phyloP scores from a whole-genome alignment of 2,888 invertebrate genomes.

The Heliconius erato region DNA sequence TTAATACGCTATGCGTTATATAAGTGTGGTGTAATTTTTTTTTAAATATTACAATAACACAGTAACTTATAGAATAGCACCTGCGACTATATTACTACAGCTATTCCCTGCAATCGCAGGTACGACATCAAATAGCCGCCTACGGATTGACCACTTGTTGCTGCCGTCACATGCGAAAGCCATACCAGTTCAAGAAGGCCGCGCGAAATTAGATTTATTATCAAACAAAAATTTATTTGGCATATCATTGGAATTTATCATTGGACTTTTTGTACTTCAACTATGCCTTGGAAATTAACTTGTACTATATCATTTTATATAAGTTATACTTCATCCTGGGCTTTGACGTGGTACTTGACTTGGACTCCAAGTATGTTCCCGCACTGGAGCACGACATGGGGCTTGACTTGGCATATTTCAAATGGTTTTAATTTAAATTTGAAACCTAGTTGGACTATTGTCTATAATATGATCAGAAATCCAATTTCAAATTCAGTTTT shows the following conservation, averaged over 20 bases:
- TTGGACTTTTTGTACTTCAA: not conserved
- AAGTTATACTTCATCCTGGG: not conserved
- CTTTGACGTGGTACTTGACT: not conserved
- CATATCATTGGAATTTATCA: not conserved
- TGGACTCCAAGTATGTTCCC: slow-evolving; percentile 5
- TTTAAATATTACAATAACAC: not conserved
- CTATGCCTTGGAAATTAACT: slow-evolving; percentile 4
- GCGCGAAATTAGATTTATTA: not conserved
- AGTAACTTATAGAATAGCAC: not conserved
- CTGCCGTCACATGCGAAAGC: slow-evolving; percentile 13
- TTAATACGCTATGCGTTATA: not conserved
- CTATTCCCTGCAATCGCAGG: slow-evolving; percentile 10
- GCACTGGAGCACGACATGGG: not conserved
- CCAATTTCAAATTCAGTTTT: not conserved
- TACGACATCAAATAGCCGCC: not conserved
- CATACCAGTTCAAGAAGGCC: not conserved
- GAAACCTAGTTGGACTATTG: not conserved
- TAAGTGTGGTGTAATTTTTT: not conserved
- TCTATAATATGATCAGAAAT: not conserved
- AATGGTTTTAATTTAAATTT: not conserved
- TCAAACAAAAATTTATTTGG: not conserved
- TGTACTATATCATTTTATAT: not conserved
- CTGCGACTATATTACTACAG: slow-evolving; percentile 4
- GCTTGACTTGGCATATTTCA: not conserved
- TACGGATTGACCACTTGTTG: not conserved